Conservation (phyloP, 2,888 invertebrate genomes). For the Aplocera efformata region DNA sequence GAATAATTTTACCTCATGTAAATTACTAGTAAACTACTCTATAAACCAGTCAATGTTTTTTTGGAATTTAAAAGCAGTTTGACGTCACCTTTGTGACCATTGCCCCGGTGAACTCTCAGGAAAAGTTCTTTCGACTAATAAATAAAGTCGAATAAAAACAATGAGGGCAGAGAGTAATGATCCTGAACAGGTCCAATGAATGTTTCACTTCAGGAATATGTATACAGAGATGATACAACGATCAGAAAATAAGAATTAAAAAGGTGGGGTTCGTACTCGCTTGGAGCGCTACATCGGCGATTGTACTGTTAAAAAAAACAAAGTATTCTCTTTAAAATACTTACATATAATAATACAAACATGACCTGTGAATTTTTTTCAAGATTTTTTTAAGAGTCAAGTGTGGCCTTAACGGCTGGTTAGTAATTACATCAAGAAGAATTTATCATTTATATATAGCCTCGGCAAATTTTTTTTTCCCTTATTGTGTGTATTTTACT, state of each 20-base stretch:
- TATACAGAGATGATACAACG: conserved; percentile 41
- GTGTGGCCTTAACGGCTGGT: too few relatives aligned
- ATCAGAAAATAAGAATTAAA: background rate
- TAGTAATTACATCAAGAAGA: too few relatives aligned
- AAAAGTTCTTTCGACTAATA: conserved; percentile 38
- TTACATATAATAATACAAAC: too few relatives aligned
- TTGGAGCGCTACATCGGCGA: too few relatives aligned
- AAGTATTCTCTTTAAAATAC: background rate
- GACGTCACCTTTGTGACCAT: conserved; percentile 16
- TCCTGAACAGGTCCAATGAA: conserved; percentile 67
- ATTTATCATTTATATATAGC: too few relatives aligned
- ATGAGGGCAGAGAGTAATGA: conserved; percentile 74
- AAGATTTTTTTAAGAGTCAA: too few relatives aligned
- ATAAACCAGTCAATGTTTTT: too few relatives aligned
- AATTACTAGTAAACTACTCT: too few relatives aligned
- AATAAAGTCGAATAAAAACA: conserved; percentile 64
- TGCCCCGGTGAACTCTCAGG: conserved; percentile 27
- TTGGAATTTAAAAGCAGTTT: conserved; percentile 2
- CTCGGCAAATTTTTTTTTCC: too few relatives aligned
- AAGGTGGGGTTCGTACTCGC: background rate
- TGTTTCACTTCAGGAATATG: conserved; percentile 54
- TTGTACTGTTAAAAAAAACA: background rate
- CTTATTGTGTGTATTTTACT: too few relatives aligned
- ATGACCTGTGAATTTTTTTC: too few relatives aligned
- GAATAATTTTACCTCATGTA: too few relatives aligned